Evolutionary conservation across 92 coral and sea anemone genomes (phyloP), one percentile per base, ranked within the genome.

Genomic region (Porites rus): DNA sequence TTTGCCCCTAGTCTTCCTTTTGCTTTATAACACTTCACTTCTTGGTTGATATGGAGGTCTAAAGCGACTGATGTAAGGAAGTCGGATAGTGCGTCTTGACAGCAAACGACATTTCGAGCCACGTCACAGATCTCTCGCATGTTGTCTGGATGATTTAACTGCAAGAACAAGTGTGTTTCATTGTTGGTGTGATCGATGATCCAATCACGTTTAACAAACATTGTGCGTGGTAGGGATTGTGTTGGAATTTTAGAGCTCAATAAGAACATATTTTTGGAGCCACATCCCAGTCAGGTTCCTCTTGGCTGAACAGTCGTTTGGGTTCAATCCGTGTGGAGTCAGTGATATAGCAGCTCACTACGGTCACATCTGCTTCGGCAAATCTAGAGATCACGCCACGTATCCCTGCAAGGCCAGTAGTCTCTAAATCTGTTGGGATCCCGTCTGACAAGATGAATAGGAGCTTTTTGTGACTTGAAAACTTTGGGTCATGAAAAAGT

Each of bases 391-490:
- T n/a, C n/a, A n/a, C n/a, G n/a, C n/a, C n/a, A n/a, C n/a, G n/a
- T n/a, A n/a, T n/a, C n/a, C n/a, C n/a, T n/a, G n/a, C n/a, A n/a
- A n/a, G n/a, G n/a, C n/a, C n/a, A n/a, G n/a, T n/a, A n/a, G n/a
- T n/a, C n/a, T n/a, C n/a, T n/a, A n/a, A n/a, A n/a, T n/a, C n/a
- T n/a, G n/a, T n/a, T n/a, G n/a, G n/a, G n/a, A n/a, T n/a, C n/a
- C 95, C 95, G 83, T 92, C 93, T 0, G 93, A 90, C 31, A 92
- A 50, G 20, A 92, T 70, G 28, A 92, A 86, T 8, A 92, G 81
- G 2, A 92, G 77, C 72, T 92, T 92, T 5, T 51, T 56, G 66
- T 82, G 85, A n/a, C n/a, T n/a, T n/a, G n/a, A n/a, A n/a, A n/a
- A n/a, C n/a, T n/a, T n/a, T n/a, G n/a, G n/a, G n/a, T n/a, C n/a